Base-by-base conservation (phyloP, 1,140 invertebrate genomes). In the Lordiphosa stackelbergi region DNA sequence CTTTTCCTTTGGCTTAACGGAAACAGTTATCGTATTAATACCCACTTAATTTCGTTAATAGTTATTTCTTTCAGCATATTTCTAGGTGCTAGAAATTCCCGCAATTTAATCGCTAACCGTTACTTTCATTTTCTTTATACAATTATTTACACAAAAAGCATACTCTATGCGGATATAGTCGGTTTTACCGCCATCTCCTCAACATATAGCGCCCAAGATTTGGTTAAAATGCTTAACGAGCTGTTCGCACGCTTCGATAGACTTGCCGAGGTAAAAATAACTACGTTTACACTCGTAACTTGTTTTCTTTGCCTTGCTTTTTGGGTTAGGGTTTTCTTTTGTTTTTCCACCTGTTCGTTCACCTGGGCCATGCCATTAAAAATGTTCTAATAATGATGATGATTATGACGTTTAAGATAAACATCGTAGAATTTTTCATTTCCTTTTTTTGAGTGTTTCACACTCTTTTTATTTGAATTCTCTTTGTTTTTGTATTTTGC, bases 131-230 rank as follows among this genome's bases (percentile, higher is more conserved):
- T 56, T 62, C 40, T 12, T 47, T 64, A 56, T 55, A 40, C 38
- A 31, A 24, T 37, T 37, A 53, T 22, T 31, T 35, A 6, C 34
- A 40, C 6, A 62, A 61, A 53, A 66, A 94, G 93, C 85, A 96
- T 96, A 83, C 90, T 96, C 37, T 96, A 95, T 87, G 95, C 96
- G 11, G 95, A 97, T 88, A 97, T 97, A 78, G 95, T 97, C 4
- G 95, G 95, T 16, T 98, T 97, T 85, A 98, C 96, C 0, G 96
- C 96, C 22, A 97, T 97, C 62, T 97, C 97, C 0, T 99, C 97
- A 1, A 97, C 95, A 1, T 97, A 97, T 89, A 95, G 95, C 34
- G 96, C 96, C 35, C 94, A 96, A 73, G 96, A 98, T 88, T 90
- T 97, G 45, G 96, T 98, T 10, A 95, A 95, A 88, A 97, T 97